Percentiles rank a stretch among this genome's conserved stretches.
Conservation (phyloP, 1,140 invertebrate genomes). For the Drosophila auraria region DNA sequence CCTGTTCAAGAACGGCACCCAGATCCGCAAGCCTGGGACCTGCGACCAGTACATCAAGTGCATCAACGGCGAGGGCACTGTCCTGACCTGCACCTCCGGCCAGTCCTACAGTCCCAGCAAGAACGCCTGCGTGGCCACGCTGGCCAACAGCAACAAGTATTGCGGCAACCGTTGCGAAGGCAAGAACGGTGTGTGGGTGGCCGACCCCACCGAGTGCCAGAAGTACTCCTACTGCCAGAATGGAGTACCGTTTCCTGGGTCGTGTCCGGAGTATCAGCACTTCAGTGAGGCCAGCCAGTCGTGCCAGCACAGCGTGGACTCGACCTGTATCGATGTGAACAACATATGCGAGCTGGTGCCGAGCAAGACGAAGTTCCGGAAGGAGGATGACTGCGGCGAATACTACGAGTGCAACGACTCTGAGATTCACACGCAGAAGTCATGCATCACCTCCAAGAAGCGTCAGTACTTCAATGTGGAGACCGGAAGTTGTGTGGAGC, state of each 20-base stretch:
- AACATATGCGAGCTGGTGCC: conserved; percentile 71
- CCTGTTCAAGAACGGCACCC: conserved; percentile 61
- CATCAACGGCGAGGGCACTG: conserved; percentile 14
- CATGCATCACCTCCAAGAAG: conserved; percentile 23
- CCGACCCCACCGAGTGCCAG: conserved; percentile 68
- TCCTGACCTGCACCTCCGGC: conserved; percentile 26
- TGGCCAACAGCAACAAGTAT: conserved; percentile 27
- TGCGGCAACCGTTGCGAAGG: conserved; percentile 68
- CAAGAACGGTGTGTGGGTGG: conserved; percentile 46
- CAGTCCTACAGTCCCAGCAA: conserved; percentile 40
- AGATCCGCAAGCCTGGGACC: conserved; percentile 58
- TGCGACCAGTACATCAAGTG: conserved; percentile 74
- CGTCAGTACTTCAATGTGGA: conserved; percentile 63
- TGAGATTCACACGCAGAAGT: conserved; percentile 10
- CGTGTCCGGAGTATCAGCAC: conserved; percentile 46
- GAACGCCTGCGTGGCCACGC: conserved; percentile 39
- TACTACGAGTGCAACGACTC: conserved; percentile 63
- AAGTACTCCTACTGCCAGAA: conserved; percentile 63
- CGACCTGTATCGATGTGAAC: conserved; percentile 62
- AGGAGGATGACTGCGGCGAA: conserved; percentile 59
- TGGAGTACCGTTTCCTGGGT: conserved; percentile 33
- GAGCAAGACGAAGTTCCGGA: conserved; percentile 47
- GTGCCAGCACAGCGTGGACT: conserved; percentile 50
- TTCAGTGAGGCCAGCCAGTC: conserved; percentile 59
- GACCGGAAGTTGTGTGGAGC: conserved; percentile 26